Evolutionary conservation across 2,113 vertebrate species (phyloP).

Genomic region (Thinocorus orbignyianus): DNA sequence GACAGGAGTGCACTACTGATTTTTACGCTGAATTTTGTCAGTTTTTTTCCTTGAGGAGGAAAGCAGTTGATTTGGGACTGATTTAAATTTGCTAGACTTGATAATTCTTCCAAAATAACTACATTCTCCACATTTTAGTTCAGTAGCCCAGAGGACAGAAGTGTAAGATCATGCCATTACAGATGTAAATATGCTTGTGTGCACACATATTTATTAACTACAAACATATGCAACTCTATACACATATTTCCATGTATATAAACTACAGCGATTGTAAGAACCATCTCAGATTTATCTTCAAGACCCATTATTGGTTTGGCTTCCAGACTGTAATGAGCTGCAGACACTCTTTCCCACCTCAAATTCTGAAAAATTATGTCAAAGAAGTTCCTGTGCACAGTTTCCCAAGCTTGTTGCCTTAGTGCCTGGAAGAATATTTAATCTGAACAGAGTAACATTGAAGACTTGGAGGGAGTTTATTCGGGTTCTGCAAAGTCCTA

Average conservation of each 20-base stretch:
- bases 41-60: not conserved
- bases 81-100: not conserved
- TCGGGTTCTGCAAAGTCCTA: not conserved
- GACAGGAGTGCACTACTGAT: not conserved
- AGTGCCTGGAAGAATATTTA: not conserved
- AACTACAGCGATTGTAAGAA: not conserved
- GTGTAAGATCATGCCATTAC: not conserved
- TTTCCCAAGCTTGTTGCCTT: not conserved
- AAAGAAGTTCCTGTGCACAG: not conserved
- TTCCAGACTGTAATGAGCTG: not conserved
- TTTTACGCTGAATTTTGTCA: not conserved
- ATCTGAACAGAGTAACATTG: not conserved
- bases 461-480: not conserved
- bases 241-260: not conserved
- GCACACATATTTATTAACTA: not conserved
- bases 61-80: not conserved
- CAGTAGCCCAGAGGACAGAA: not conserved
- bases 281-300: not conserved
- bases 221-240: not conserved
- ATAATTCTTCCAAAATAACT: not conserved
- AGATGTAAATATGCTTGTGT: not conserved
- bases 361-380: not conserved
- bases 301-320: not conserved
- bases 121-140: not conserved
- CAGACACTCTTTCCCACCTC: not conserved